Percentiles rank a stretch among this genome's conserved stretches.
phyloP scores from a whole-genome alignment of 2,797 vertebrate species.

The Poecilia picta region DNA sequence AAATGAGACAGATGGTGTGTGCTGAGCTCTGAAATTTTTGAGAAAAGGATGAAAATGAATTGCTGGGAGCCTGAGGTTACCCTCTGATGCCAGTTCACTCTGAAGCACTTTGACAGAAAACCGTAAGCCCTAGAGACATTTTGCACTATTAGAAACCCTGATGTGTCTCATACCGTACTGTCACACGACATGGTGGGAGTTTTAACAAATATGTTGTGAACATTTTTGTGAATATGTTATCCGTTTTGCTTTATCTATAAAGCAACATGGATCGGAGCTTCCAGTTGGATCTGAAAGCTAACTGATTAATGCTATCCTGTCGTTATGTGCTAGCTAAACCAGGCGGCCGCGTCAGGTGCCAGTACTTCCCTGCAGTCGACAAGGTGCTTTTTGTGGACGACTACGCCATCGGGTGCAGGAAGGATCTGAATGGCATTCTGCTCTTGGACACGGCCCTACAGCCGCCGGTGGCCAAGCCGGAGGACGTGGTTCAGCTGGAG shows the following conservation, averaged over 20 bases:
- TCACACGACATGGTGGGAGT: too few species aligned
- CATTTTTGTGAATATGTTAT: too few species aligned
- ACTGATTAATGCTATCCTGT: slow-evolving; percentile 13
- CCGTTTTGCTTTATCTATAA: not conserved
- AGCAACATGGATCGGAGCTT: not conserved
- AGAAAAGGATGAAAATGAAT: too few species aligned
- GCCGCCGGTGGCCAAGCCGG: slow-evolving; percentile 94
- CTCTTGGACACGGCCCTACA: slow-evolving; percentile 97
- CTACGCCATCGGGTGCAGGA: slow-evolving; percentile 97
- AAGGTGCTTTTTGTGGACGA: slow-evolving; percentile 99
- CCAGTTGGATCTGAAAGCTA: not conserved
- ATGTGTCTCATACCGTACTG: too few species aligned
- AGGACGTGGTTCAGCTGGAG: slow-evolving; percentile 98
- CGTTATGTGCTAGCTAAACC: slow-evolving; percentile 87
- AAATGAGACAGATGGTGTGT: too few species aligned
- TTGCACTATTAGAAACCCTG: too few species aligned
- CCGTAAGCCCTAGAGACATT: too few species aligned
- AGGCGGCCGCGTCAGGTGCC: slow-evolving; percentile 95
- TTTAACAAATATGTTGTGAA: too few species aligned
- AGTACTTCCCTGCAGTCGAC: slow-evolving; percentile 98
- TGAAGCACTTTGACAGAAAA: too few species aligned
- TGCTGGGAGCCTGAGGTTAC: too few species aligned
- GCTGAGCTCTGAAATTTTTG: too few species aligned
- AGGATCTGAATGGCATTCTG: slow-evolving; percentile 98
- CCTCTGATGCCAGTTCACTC: too few species aligned